These are phyloP conservation scores for Bombus waltoni DNA, from an alignment of 1,140 invertebrate species.

Conservation along the genomic window DNA sequence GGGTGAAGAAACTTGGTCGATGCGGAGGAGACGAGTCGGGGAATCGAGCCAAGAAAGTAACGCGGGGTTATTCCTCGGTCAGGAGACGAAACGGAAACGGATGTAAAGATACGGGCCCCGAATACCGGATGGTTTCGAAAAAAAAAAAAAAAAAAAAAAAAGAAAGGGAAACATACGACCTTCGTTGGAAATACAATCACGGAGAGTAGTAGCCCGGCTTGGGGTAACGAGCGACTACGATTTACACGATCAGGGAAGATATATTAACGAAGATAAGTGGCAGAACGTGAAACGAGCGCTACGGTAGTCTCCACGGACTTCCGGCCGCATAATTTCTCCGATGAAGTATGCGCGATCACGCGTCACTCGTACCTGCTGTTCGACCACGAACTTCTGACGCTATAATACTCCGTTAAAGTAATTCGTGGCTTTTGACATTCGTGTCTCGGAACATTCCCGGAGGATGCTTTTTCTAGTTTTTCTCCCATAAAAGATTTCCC, in stretches of 20 bases:
- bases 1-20: background rate
- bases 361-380: background rate
- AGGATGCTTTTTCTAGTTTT: background rate
- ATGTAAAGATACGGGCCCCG: background rate
- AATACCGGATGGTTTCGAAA: background rate
- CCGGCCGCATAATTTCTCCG: constrained; percentile 19
- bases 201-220: background rate
- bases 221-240: constrained; percentile 30
- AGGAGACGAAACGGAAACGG: constrained; percentile 6
- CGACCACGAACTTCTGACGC: constrained; percentile 23
- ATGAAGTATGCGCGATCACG: constrained; percentile 31
- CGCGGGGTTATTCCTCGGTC: background rate
- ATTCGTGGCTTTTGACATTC: constrained; percentile 38
- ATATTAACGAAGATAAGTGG: constrained; percentile 1
- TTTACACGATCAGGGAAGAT: constrained; percentile 34
- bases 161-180: constrained; percentile 1
- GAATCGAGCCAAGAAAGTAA: background rate
- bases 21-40: too few species aligned
- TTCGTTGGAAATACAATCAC: constrained; percentile 47
- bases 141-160: background rate
- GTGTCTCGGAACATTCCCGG: constrained; percentile 7
- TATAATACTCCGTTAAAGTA: constrained; percentile 26
- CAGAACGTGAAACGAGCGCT: background rate
- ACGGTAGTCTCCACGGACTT: background rate
- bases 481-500: background rate